Percentiles rank a stretch among this genome's conserved stretches.
Conservation (phyloP, 2,888 invertebrate species). For the Xiphydria camelus region DNA sequence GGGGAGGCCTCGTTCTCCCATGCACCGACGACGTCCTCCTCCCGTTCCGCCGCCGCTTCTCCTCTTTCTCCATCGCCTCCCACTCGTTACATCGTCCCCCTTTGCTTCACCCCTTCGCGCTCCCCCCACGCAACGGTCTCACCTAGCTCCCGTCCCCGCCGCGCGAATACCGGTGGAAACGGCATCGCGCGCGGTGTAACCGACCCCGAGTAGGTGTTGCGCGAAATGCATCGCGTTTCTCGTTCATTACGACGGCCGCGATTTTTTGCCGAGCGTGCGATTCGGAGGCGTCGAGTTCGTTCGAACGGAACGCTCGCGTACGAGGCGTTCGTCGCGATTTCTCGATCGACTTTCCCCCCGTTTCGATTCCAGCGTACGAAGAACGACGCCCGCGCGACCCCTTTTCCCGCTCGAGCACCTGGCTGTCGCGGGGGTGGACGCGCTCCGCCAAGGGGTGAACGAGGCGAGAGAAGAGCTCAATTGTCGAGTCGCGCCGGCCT, state of each 20-base stretch:
- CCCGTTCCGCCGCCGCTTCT: conserved; percentile 13
- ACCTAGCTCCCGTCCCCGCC: no score
- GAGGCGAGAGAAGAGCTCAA: conserved; percentile 47
- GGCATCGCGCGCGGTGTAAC: no score
- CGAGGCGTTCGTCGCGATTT: conserved; percentile 44
- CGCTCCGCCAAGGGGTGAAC: conserved; percentile 11
- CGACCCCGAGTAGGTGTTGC: no score
- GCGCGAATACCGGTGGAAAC: no score
- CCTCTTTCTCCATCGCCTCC: conserved; percentile 4
- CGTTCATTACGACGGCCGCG: conserved; percentile 30
- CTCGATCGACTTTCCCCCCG: background rate
- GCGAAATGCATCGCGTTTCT: conserved; percentile 28
- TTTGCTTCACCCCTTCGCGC: background rate
- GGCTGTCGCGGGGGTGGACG: conserved; percentile 1
- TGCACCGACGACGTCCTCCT: conserved; percentile 2
- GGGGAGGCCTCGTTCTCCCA: conserved; percentile 2
- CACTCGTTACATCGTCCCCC: background rate
- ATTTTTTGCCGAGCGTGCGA: conserved; percentile 38
- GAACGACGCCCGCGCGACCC: no score
- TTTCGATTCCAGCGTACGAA: no score
- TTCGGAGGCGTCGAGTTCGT: conserved; percentile 38
- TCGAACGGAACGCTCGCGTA: conserved; percentile 43
- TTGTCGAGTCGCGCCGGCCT: conserved; percentile 55
- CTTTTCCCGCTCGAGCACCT: no score
- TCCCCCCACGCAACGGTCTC: no score